phyloP scores from a whole-genome alignment of 2,797 vertebrate genomes.

The Melanotaenia boesemani region DNA sequence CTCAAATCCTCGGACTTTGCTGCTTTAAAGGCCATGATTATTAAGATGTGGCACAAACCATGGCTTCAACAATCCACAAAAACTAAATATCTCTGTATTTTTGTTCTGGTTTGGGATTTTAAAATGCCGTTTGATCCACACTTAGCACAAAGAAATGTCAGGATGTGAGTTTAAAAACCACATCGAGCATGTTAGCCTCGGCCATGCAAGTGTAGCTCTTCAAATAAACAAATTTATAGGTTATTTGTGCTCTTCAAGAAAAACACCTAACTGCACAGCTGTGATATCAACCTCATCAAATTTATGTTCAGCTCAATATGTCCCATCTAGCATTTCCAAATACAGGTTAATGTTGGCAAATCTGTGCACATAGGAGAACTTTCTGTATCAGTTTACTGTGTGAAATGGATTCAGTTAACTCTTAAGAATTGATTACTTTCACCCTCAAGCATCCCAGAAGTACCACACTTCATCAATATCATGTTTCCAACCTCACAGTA shows the following conservation, averaged over 20 bases:
- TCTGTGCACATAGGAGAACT: slow-evolving; percentile 44
- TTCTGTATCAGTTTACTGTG: slow-evolving; percentile 34
- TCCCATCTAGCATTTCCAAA: slow-evolving; percentile 69
- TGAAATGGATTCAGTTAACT: slow-evolving; percentile 56
- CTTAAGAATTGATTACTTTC: slow-evolving; percentile 30
- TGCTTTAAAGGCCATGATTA: neutral
- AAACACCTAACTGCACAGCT: neutral
- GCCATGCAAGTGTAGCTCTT: neutral
- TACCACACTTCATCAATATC: slow-evolving; percentile 18
- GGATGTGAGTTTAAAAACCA: no score
- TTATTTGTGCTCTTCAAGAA: neutral
- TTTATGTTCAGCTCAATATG: slow-evolving; percentile 1
- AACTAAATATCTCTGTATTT: no score
- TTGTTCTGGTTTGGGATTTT: no score
- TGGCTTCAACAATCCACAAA: no score
- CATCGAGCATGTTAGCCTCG: neutral
- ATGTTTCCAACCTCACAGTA: slow-evolving; percentile 4
- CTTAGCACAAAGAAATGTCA: no score
- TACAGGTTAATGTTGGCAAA: slow-evolving; percentile 18
- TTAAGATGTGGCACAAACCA: neutral
- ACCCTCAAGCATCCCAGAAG: slow-evolving; percentile 14
- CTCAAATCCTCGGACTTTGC: neutral
- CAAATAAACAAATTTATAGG: neutral
- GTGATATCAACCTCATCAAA: neutral
- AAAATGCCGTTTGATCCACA: no score